Percentiles rank a stretch among this genome's conserved stretches.
phyloP scores from a whole-genome alignment of 2,888 invertebrate species.

The Caenorhabditis macrosperma region DNA sequence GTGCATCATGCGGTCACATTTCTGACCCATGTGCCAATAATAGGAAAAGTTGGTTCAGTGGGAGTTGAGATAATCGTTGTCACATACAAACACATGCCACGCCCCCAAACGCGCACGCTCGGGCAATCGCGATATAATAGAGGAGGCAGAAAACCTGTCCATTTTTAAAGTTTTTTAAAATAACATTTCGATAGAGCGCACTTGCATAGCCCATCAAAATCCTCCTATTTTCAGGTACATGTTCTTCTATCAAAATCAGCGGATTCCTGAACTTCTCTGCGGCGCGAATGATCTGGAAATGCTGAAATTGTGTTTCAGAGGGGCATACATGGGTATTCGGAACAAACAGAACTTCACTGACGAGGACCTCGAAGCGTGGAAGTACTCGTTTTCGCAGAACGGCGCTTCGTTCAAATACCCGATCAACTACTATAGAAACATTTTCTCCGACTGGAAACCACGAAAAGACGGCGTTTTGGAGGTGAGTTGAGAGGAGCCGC shows the following conservation, averaged over 20 bases:
- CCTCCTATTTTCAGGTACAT: slow-evolving; percentile 82
- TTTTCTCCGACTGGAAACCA: not conserved
- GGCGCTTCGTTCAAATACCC: slow-evolving; percentile 80
- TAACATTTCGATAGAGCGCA: not conserved
- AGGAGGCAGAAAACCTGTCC: too few species aligned
- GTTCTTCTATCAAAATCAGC: slow-evolving; percentile 84
- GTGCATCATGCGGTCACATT: too few species aligned
- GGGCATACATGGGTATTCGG: slow-evolving; percentile 62
- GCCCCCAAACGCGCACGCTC: too few species aligned
- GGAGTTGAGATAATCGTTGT: too few species aligned
- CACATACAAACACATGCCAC: too few species aligned
- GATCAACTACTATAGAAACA: slow-evolving; percentile 83
- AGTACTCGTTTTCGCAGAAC: slow-evolving; percentile 86
- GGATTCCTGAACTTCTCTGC: slow-evolving; percentile 85
- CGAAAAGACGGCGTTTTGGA: slow-evolving; percentile 16
- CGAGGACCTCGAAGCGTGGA: slow-evolving; percentile 86
- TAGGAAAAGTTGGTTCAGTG: too few species aligned
- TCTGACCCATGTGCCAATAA: too few species aligned
- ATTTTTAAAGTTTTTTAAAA: too few species aligned
- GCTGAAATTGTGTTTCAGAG: slow-evolving; percentile 84
- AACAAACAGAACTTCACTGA: slow-evolving; percentile 80
- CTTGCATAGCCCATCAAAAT: not conserved
- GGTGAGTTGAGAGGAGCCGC: slow-evolving; percentile 2
- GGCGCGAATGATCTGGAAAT: slow-evolving; percentile 84
- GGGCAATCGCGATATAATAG: too few species aligned